phyloP scores from a whole-genome alignment of 2,888 invertebrate genomes.

The Nemotelus pantherinus region DNA sequence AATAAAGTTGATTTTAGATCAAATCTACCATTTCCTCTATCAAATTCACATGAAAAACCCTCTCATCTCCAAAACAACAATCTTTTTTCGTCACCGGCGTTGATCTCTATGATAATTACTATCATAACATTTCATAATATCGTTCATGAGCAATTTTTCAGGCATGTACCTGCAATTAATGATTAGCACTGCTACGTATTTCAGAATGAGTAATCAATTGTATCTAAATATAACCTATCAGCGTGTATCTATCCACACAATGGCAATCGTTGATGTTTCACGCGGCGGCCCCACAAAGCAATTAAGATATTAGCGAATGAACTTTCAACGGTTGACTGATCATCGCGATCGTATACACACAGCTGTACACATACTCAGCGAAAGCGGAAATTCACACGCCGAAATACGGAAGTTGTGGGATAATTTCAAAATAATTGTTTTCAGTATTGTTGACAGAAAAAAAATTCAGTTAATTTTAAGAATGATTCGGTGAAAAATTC shows the following conservation, averaged over 20 bases:
- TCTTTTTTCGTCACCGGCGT: no score
- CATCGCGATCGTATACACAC: neutral
- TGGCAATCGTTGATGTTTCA: neutral
- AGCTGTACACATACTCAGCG: neutral
- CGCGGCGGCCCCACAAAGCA: neutral
- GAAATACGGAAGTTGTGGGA: slow-evolving; percentile 51
- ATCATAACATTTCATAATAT: no score
- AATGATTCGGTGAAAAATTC: neutral
- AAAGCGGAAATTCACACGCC: slow-evolving; percentile 53
- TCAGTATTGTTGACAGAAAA: neutral
- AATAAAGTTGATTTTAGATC: no score
- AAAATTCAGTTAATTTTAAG: slow-evolving; percentile 12
- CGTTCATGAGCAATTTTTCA: neutral
- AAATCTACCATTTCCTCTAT: no score
- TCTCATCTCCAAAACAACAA: no score
- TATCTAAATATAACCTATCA: neutral
- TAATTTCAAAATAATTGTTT: slow-evolving; percentile 20
- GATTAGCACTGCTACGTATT: neutral
- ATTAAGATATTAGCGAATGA: slow-evolving; percentile 18
- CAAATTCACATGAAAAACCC: no score
- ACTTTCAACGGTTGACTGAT: neutral
- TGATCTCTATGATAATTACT: no score
- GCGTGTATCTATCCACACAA: no score
- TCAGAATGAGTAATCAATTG: slow-evolving; percentile 7
- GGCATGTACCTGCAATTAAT: slow-evolving; percentile 2